phyloP scores from a whole-genome alignment of 2,888 invertebrate genomes.

The Eristalis pertinax region DNA sequence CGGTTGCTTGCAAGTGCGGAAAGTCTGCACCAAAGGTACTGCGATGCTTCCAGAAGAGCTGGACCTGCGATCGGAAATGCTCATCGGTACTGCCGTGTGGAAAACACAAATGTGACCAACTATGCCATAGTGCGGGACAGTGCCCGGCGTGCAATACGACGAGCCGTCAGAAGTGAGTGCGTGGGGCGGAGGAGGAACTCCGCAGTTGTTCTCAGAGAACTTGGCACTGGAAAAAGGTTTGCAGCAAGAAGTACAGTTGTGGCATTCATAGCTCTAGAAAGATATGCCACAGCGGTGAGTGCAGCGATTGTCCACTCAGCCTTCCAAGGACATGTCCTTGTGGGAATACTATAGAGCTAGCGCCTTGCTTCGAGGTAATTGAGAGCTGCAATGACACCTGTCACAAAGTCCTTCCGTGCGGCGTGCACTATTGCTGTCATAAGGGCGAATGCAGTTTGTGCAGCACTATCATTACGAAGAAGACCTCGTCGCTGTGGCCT shows the following conservation, averaged over 20 bases:
- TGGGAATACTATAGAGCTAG: conserved; percentile 86
- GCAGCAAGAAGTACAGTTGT: conserved; percentile 87
- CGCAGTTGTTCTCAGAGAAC: conserved; percentile 87
- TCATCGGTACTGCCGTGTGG: conserved; percentile 85
- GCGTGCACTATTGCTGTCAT: conserved; percentile 92
- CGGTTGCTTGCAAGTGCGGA: conserved; percentile 88
- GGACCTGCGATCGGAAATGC: conserved; percentile 91
- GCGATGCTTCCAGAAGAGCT: conserved; percentile 90
- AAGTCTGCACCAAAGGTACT: conserved; percentile 85
- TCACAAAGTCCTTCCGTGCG: conserved; percentile 88
- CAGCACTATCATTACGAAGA: conserved; percentile 86
- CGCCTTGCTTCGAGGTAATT: conserved; percentile 90
- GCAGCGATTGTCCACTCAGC: conserved; percentile 87
- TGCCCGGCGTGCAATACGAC: conserved; percentile 91
- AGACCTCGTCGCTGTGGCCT: conserved; percentile 91
- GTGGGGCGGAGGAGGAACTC: conserved; percentile 85
- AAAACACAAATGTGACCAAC: conserved; percentile 85
- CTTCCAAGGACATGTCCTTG: conserved; percentile 92
- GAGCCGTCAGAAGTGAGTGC: conserved; percentile 89
- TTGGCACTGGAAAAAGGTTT: conserved; percentile 90
- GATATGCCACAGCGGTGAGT: conserved; percentile 88
- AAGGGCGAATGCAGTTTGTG: conserved; percentile 89
- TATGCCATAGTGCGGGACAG: conserved; percentile 86
- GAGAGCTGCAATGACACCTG: conserved; percentile 95
- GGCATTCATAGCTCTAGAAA: conserved; percentile 89